Base-by-base conservation (phyloP, 2,888 invertebrate species). In the Saturnia japonica region DNA sequence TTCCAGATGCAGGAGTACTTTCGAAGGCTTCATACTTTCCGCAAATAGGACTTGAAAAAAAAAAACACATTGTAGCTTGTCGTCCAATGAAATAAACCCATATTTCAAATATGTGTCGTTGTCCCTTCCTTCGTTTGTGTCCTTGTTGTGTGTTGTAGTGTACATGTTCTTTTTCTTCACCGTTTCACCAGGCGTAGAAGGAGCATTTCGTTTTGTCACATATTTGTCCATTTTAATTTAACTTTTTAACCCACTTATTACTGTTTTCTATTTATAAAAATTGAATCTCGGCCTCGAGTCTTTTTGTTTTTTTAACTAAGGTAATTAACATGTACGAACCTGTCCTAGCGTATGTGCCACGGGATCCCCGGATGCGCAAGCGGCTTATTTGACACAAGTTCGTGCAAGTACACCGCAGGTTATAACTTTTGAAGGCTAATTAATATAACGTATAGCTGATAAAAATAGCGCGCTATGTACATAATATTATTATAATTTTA, bases 211-310 rank as follows among this genome's bases (percentile, higher is more conserved):
- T 67, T n/a, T 67, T 67, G 40, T 67, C 25, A 40, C 67, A 40
- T 25, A 67, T 67, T 67, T 67, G 67, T 67, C 67, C 67, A 67
- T 42, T 67, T 67, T 67, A n/a, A 67, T 67, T 40, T 67, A 67
- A 40, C 67, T 67, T 67, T 57, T 57, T 57, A 57, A 57, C 57
- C 14, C n/a, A 57, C 57, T 57, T 57, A 8, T 57, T 8, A 57
- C 25, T 57, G 57, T 57, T 57, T 22, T 57, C 57, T 57, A 57
- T 57, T 57, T 57, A 22, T 57, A 57, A 57, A 57, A 57, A 57
- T 57, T 57, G 14, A 57, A 57, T 12, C n/a, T n/a, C n/a, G n/a
- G n/a, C n/a, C n/a, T n/a, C n/a, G n/a, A n/a, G 47, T 47, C 8
- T 14, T 47, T 47, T 47, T 47, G 8, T 8, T 47, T 47, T 42